Percentiles rank a stretch among this genome's conserved stretches.
Conservation (phyloP, 2,113 vertebrate species). For the Cardinalis cardinalis region DNA sequence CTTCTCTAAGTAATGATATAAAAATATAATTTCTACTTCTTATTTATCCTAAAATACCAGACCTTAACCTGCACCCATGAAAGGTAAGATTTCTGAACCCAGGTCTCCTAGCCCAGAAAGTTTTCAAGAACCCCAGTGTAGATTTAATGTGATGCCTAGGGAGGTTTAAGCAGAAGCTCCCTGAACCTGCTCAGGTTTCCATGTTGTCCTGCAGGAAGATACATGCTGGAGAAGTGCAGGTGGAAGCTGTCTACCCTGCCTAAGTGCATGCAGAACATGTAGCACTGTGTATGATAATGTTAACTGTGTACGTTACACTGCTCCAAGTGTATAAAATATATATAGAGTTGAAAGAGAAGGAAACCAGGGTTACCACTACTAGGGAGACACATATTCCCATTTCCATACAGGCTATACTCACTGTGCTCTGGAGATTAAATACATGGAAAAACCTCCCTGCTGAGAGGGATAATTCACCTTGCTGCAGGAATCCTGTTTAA, state of each 20-base stretch:
- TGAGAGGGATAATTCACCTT: neutral
- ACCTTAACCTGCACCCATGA: neutral
- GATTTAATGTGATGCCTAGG: neutral
- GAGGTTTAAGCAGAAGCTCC: neutral
- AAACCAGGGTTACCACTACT: neutral
- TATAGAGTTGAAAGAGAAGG: neutral
- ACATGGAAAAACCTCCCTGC: neutral
- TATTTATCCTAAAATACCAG: neutral
- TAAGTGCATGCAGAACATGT: neutral
- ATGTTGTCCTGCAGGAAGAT: neutral
- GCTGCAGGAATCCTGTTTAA: neutral
- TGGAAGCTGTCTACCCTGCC: neutral
- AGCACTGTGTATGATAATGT: neutral
- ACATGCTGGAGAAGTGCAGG: neutral
- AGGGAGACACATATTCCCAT: neutral
- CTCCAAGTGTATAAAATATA: neutral
- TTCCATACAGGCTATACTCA: neutral
- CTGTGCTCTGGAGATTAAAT: neutral
- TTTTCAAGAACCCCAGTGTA: neutral
- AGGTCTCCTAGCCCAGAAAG: neutral
- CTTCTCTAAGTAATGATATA: neutral
- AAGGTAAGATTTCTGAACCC: neutral
- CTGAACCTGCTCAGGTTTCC: neutral
- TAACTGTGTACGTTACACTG: neutral
- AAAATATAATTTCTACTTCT: neutral